These are phyloP conservation scores for Athetis lepigone DNA, from an alignment of 2,888 invertebrate genomes.

Conservation along the genomic window DNA sequence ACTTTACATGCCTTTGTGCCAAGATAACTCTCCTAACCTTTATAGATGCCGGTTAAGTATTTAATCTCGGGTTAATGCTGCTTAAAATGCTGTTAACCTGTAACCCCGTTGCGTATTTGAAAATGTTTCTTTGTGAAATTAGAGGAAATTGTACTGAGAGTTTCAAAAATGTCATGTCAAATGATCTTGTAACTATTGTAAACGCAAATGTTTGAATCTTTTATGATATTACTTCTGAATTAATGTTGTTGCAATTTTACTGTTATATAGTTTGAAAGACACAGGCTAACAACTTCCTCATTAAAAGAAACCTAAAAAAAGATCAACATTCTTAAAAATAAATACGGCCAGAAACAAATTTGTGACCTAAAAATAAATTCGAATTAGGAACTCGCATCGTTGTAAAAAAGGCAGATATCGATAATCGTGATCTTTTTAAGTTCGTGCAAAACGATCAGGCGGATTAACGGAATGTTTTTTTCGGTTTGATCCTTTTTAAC, in stretches of 20 bases:
- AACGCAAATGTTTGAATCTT: too few relatives aligned
- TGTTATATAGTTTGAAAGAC: too few relatives aligned
- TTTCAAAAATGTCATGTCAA: not conserved
- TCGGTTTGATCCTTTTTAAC: conserved; percentile 19
- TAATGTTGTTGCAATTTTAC: too few relatives aligned
- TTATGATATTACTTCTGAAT: too few relatives aligned
- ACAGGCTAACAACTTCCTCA: conserved; percentile 6
- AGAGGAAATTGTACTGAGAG: not conserved
- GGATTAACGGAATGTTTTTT: conserved; percentile 41
- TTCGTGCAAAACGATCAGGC: conserved; percentile 41
- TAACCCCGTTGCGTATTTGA: conserved; percentile 6
- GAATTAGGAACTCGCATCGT: not conserved
- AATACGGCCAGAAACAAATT: not conserved
- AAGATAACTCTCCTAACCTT: conserved; percentile 57
- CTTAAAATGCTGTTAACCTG: conserved; percentile 42
- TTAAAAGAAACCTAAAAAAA: conserved; percentile 12
- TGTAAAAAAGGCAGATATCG: conserved; percentile 30
- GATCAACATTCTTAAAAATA: conserved; percentile 15
- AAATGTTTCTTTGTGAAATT: conserved; percentile 1
- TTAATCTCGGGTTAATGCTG: conserved; percentile 54
- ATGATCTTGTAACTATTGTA: too few relatives aligned
- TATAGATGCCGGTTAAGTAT: conserved; percentile 64
- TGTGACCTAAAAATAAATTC: not conserved
- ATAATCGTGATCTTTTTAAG: conserved; percentile 43
- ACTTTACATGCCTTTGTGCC: conserved; percentile 68